Evolutionary conservation across 2,888 invertebrate genomes (phyloP).

Genomic region (Drosophila bunnanda): DNA sequence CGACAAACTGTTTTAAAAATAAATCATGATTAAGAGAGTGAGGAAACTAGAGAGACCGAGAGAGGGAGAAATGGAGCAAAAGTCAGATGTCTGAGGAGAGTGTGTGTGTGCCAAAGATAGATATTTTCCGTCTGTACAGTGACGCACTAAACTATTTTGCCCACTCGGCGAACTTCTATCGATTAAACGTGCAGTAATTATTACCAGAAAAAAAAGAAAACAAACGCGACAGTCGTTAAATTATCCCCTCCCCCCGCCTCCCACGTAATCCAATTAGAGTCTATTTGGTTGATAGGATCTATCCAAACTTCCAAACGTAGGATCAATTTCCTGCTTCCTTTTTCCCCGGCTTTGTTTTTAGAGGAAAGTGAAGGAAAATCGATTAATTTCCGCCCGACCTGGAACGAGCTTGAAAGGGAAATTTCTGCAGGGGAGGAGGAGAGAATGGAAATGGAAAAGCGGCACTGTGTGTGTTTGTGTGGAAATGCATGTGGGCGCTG

Average conservation of each 20-base stretch:
- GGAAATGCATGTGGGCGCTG: constrained; percentile 46
- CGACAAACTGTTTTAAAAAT: constrained; percentile 82
- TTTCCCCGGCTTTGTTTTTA: not conserved
- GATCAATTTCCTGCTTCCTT: constrained; percentile 39
- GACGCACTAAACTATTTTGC: constrained; percentile 42
- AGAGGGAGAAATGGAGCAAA: constrained; percentile 61
- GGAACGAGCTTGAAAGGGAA: constrained; percentile 37
- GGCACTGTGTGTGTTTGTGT: not conserved
- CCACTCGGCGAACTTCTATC: constrained; percentile 30
- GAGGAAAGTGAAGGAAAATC: constrained; percentile 34
- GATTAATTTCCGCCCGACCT: constrained; percentile 45
- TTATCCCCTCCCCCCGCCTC: not conserved
- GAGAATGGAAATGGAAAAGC: constrained; percentile 2
- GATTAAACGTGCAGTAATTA: constrained; percentile 38
- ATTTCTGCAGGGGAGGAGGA: constrained; percentile 3
- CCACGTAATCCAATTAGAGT: constrained; percentile 27
- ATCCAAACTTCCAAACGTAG: constrained; percentile 18
- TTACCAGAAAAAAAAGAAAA: constrained; percentile 7
- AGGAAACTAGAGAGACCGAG: constrained; percentile 15
- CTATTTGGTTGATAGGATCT: constrained; percentile 31
- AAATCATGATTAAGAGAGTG: constrained; percentile 72
- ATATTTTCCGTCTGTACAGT: constrained; percentile 29
- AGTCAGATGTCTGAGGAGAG: constrained; percentile 30
- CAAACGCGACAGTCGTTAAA: constrained; percentile 26
- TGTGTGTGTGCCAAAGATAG: constrained; percentile 35